Conservation (phyloP, 2,888 invertebrate species). For the Catocala fraxini region DNA sequence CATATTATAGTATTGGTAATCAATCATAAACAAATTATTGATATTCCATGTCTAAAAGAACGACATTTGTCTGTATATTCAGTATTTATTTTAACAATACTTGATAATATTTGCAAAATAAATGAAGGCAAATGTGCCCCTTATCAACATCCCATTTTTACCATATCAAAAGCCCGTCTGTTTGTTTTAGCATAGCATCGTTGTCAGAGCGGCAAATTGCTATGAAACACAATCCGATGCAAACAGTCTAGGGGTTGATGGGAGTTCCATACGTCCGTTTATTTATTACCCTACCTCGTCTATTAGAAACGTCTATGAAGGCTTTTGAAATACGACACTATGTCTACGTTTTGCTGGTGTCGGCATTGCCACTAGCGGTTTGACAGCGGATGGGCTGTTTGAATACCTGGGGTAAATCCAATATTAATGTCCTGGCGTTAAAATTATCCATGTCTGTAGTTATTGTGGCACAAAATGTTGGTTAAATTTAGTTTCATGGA, state of each 20-base stretch:
- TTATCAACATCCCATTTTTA: constrained; percentile 28
- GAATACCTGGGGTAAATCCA: background rate
- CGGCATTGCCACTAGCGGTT: constrained; percentile 1
- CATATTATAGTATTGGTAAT: too few species aligned
- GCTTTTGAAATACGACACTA: constrained; percentile 5
- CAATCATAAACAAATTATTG: too few species aligned
- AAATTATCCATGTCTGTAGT: background rate
- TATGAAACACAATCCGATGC: constrained; percentile 56
- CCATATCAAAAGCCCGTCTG: constrained; percentile 32
- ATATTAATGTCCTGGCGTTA: constrained; percentile 19
- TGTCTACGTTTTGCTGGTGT: constrained; percentile 5
- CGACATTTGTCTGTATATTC: too few species aligned
- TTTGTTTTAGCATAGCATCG: constrained; percentile 50
- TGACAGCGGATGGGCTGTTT: background rate
- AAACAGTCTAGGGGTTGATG: constrained; percentile 52
- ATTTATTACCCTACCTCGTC: constrained; percentile 43
- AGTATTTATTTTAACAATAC: too few species aligned
- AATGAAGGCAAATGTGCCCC: constrained; percentile 23
- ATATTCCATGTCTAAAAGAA: too few species aligned
- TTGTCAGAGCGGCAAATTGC: constrained; percentile 54
- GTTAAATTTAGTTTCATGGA: background rate
- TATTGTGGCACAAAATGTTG: background rate
- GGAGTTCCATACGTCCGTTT: constrained; percentile 37
- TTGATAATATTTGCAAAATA: background rate
- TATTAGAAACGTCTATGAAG: constrained; percentile 28